phyloP scores from a whole-genome alignment of 1,140 invertebrate genomes.

The Dysdera silvatica region DNA sequence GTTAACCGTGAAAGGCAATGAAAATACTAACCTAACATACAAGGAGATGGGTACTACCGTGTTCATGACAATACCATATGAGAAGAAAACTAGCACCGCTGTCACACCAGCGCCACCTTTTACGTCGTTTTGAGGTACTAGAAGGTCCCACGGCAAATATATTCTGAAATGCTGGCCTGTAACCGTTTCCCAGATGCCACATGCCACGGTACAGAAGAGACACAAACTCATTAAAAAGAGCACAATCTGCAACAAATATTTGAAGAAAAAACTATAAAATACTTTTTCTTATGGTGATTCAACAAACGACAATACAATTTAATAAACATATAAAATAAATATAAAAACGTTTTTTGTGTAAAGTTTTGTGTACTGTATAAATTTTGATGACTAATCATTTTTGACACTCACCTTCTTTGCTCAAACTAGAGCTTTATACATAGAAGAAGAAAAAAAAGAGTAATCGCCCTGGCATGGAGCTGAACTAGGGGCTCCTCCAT shows the following conservation, averaged over 20 bases:
- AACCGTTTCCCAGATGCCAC: constrained; percentile 93
- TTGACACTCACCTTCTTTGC: no score
- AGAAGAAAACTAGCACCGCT: constrained; percentile 94
- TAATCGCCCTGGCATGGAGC: no score
- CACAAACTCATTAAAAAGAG: constrained; percentile 96
- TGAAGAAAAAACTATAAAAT: no score
- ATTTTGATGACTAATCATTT: no score
- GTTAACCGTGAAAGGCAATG: background rate
- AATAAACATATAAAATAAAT: no score
- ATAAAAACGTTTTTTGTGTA: no score
- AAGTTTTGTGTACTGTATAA: no score
- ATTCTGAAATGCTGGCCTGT: constrained; percentile 77
- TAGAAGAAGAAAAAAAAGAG: no score
- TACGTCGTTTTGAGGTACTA: constrained; percentile 67
- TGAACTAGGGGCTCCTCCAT: no score
- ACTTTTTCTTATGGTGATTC: no score
- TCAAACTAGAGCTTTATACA: no score
- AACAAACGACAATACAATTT: no score
- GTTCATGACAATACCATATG: constrained; percentile 98
- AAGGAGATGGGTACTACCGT: constrained; percentile 99
- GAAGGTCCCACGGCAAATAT: constrained; percentile 88
- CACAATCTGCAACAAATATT: constrained; percentile 67
- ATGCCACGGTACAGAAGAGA: constrained; percentile 92
- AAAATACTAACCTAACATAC: constrained; percentile 63
- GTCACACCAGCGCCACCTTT: constrained; percentile 80